Evolutionary conservation across 2,113 vertebrate species (phyloP).

Genomic region (Esox niger): DNA sequence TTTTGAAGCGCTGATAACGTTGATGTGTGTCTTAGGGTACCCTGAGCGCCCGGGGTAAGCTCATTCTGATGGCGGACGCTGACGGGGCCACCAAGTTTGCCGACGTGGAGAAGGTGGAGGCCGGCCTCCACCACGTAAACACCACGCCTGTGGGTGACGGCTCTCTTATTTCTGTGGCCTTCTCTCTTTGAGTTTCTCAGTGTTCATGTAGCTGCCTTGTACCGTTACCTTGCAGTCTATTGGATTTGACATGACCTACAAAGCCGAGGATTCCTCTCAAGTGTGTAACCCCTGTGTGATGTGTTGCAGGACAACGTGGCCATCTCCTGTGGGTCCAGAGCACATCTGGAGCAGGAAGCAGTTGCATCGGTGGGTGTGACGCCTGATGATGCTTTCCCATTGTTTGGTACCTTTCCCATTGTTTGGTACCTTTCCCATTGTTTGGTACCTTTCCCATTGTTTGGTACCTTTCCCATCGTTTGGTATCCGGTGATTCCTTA

Average conservation of each 20-base stretch:
- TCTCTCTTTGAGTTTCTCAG: no score
- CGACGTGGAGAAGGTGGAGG: slow-evolving; percentile 90
- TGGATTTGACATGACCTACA: neutral
- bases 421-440: no score
- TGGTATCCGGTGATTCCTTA: no score
- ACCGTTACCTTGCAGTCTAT: neutral
- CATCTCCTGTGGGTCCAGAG: slow-evolving; percentile 96
- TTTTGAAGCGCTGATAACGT: no score
- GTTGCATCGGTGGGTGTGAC: slow-evolving; percentile 93
- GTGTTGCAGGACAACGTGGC: slow-evolving; percentile 84
- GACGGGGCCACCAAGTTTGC: slow-evolving; percentile 95
- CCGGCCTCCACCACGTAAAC: slow-evolving; percentile 74
- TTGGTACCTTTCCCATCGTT: no score
- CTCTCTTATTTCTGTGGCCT: no score
- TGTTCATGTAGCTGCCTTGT: neutral
- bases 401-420: no score
- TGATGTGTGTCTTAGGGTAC: slow-evolving; percentile 74
- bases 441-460: no score
- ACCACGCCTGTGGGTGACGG: slow-evolving; percentile 85
- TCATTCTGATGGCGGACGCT: slow-evolving; percentile 94
- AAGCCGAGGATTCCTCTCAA: no score
- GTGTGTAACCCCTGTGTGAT: no score
- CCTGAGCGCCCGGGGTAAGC: slow-evolving; percentile 82
- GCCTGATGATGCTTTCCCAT: no score
- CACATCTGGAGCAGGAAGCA: slow-evolving; percentile 89